These are phyloP conservation scores for Tigriopus californicus DNA, from an alignment of 2,888 invertebrate genomes.

Conservation along the genomic window DNA sequence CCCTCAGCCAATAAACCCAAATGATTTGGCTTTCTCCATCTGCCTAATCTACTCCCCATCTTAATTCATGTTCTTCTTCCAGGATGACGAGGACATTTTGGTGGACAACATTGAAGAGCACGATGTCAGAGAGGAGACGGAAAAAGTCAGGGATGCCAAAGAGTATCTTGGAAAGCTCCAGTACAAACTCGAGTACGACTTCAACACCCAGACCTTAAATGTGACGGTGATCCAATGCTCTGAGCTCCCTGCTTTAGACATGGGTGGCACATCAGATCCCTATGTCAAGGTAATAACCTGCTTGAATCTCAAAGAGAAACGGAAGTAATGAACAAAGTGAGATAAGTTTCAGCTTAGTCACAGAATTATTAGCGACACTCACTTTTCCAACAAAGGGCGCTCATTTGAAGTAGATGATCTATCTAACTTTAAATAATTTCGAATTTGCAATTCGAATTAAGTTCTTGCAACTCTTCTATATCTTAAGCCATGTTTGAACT, in stretches of 20 bases:
- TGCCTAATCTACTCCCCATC: background rate
- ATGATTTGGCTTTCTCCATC: no score
- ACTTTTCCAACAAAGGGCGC: no score
- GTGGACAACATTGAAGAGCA: constrained; percentile 15
- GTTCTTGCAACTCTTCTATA: no score
- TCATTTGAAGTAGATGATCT: no score
- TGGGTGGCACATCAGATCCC: constrained; percentile 37
- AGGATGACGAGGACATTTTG: constrained; percentile 14
- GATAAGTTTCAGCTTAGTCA: background rate
- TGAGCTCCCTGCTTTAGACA: constrained; percentile 39
- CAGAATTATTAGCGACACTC: background rate
- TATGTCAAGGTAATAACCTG: constrained; percentile 35
- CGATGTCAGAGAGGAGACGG: constrained; percentile 14
- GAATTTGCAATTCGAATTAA: no score
- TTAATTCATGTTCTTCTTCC: background rate
- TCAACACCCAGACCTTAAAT: constrained; percentile 24
- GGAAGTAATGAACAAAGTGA: background rate
- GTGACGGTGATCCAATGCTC: constrained; percentile 38
- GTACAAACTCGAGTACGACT: constrained; percentile 22
- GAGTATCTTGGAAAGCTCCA: constrained; percentile 16
- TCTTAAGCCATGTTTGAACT: no score
- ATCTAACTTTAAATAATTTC: no score
- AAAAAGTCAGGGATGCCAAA: constrained; percentile 1
- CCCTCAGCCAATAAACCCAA: no score
- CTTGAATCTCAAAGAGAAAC: constrained; percentile 6